phyloP scores from a whole-genome alignment of 2,797 vertebrate genomes.

The Taeniopygia guttata region DNA sequence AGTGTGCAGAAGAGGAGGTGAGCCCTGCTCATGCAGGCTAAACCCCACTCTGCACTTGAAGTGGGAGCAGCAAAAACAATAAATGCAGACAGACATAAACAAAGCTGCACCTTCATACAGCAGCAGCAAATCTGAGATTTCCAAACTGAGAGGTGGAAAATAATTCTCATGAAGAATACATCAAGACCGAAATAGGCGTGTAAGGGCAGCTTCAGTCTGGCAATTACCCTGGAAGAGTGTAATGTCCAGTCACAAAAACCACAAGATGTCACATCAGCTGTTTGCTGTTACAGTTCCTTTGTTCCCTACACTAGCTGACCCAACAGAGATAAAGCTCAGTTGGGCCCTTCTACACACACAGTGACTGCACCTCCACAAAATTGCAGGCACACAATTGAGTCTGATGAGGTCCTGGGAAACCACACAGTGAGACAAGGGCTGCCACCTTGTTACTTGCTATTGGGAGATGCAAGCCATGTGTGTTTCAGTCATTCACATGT shows the following conservation, averaged over 20 bases:
- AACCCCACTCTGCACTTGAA: not conserved
- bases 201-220: not conserved
- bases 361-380: not conserved
- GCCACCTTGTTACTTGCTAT: accelerated
- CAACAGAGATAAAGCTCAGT: not conserved
- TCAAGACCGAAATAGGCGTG: not conserved
- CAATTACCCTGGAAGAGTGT: not conserved
- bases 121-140: not conserved
- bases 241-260: not conserved
- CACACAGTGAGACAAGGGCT: not conserved
- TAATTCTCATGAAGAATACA: not conserved
- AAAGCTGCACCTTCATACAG: not conserved
- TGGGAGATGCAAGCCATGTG: not conserved
- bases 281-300: not conserved
- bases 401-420: not conserved
- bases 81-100: not conserved
- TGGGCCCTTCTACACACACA: not conserved
- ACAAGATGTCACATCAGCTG: not conserved
- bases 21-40: not conserved
- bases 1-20: not conserved
- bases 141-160: not conserved
- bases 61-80: not conserved
- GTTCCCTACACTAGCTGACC: not conserved
- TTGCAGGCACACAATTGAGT: not conserved
- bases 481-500: not conserved